A percentile compares a stretch with the other conserved stretches of the same genome.
These are phyloP conservation scores for Pammene aurita DNA, from an alignment of 2,888 invertebrate genomes.

Conservation along the genomic window DNA sequence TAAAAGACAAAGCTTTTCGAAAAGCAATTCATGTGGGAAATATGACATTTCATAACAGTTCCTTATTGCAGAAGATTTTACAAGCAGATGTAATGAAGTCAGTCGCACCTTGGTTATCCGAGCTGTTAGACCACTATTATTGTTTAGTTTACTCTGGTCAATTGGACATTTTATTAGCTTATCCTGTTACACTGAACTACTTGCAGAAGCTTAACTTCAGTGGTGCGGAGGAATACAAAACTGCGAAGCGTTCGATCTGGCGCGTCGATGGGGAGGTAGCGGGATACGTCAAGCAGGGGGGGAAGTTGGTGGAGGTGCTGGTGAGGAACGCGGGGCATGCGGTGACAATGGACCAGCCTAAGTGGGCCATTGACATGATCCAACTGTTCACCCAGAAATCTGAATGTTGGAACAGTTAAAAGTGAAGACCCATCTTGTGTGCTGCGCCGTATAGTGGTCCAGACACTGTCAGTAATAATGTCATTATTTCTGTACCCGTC, in stretches of 20 bases:
- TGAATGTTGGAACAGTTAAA: not conserved
- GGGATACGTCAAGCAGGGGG: conserved; percentile 75
- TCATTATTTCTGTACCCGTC: too few relatives aligned
- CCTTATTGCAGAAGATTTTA: conserved; percentile 87
- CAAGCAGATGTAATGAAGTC: conserved; percentile 91
- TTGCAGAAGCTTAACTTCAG: conserved; percentile 84
- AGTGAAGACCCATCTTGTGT: too few relatives aligned
- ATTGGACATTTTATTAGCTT: conserved; percentile 91
- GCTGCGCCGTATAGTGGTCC: too few relatives aligned
- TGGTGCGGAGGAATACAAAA: conserved; percentile 80
- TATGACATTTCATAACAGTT: conserved; percentile 85
- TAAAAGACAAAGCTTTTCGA: conserved; percentile 85
- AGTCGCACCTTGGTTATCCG: conserved; percentile 88
- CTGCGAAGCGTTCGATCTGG: conserved; percentile 84
- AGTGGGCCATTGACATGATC: conserved; percentile 69
- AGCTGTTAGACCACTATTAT: conserved; percentile 85
- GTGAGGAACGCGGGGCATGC: conserved; percentile 71
- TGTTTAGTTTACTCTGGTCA: conserved; percentile 92
- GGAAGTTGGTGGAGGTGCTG: conserved; percentile 17
- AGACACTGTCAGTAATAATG: too few relatives aligned
- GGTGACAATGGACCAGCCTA: conserved; percentile 84
- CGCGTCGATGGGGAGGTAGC: conserved; percentile 81
- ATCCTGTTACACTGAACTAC: conserved; percentile 88
- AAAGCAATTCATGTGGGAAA: conserved; percentile 93
- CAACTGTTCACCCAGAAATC: not conserved